Base-by-base conservation (phyloP, 2,888 invertebrate species). In the Eretmocerus hayati region DNA sequence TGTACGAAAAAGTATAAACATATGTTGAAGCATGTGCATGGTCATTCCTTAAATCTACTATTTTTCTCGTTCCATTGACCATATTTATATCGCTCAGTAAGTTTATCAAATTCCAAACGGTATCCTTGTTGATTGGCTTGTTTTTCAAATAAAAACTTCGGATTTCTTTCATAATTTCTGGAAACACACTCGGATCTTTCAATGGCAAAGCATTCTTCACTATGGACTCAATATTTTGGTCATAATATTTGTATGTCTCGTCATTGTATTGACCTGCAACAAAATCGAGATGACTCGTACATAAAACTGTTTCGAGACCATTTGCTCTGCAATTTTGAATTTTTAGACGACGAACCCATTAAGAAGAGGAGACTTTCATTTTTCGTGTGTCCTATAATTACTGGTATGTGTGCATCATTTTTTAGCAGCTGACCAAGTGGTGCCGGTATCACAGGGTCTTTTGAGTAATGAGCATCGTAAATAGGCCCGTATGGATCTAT, bases 1-100 rank as follows among this genome's bases (percentile, higher is more conserved):
- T 23, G 54, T 77, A 80, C 2, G 76, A 67, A 59, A 81, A 80
- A 36, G 77, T 75, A 56, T 80, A 81, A 21, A 80, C 76, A 58
- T 75, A 81, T 1, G 79, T 71, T 0, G 77, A 74, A 13, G 74
- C 43, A 5, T 11, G 31, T 4, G 46, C 40, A 19, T 41, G 22
- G 6, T 30, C 26, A 9, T 47, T 51, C 32, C 51, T 43, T 4
- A 39, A 11, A 15, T 51, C 51, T 9, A 51, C n/a, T 2, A 41
- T 62, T 16, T 72, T 67, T 54, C 72, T 71, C 36, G 73, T 62
- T 1, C 74, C 75, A 4, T 72, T 74, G 2, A 73, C 56, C 48
- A 75, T 74, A 55, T 73, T 71, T 2, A 73, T 72, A 56, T 81
- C 81, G 4, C 13, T 30, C 11, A 40, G 2, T 2, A 46, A 22